These are phyloP conservation scores for Typhlichthys subterraneus DNA, from an alignment of 2,797 vertebrate species.

Conservation along the genomic window DNA sequence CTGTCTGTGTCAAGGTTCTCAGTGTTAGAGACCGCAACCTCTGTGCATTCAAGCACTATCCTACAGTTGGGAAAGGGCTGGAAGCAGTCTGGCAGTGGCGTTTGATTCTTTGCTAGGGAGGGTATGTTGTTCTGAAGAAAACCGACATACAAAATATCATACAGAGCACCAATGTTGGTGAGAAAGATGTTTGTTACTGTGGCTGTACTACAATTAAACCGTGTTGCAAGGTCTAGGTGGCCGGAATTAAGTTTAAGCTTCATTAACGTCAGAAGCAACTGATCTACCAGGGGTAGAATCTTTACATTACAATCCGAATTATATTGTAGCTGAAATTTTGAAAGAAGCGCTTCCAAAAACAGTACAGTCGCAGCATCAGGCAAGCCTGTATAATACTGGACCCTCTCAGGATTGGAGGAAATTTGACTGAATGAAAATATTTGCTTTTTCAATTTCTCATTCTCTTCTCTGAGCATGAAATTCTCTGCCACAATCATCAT, in stretches of 20 bases:
- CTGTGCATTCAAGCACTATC: conserved; percentile 41
- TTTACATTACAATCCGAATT: conserved; percentile 20
- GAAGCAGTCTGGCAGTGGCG: conserved; percentile 30
- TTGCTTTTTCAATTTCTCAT: conserved; percentile 13
- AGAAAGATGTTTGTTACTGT: conserved; percentile 36
- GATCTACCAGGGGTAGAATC: conserved; percentile 27
- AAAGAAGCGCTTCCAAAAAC: conserved; percentile 34
- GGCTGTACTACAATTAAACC: conserved; percentile 1
- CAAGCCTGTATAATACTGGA: not conserved
- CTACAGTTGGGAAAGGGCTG: conserved; percentile 20
- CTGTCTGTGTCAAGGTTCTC: conserved; percentile 16
- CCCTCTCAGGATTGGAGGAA: not conserved
- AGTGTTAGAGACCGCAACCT: conserved; percentile 24
- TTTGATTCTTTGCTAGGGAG: conserved; percentile 24
- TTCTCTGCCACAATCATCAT: conserved; percentile 8
- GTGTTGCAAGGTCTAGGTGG: not conserved
- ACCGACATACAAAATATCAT: conserved; percentile 29
- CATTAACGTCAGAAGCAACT: conserved; percentile 35
- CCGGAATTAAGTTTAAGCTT: conserved; percentile 12
- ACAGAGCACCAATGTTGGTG: conserved; percentile 23
- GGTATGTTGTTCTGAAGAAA: conserved; percentile 25
- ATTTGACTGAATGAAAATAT: conserved; percentile 17
- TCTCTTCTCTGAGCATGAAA: conserved; percentile 8
- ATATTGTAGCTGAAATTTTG: conserved; percentile 23
- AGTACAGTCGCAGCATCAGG: conserved; percentile 17